Evolutionary conservation across 2,113 vertebrate species (phyloP).

Genomic region (Antechinus stuartii): DNA sequence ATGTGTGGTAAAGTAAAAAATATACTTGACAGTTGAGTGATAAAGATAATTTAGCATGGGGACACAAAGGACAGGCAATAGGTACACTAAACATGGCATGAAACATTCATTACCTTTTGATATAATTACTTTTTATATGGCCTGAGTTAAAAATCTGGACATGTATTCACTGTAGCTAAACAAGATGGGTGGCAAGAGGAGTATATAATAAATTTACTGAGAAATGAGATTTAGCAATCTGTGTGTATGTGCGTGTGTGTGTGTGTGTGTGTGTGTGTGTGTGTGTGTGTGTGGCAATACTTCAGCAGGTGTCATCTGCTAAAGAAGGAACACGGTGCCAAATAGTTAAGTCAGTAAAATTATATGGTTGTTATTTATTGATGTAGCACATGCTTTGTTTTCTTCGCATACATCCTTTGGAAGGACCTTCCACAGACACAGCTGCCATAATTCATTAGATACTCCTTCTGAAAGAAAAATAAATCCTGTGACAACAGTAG

Average conservation of each 20-base stretch:
- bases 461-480: background rate
- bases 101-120: background rate
- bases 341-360: background rate
- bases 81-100: background rate
- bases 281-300: background rate
- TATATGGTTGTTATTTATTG: background rate
- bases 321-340: background rate
- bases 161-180: background rate
- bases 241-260: background rate
- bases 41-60: background rate
- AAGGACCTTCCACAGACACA: background rate
- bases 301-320: background rate
- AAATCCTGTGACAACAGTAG: background rate
- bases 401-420: background rate
- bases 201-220: background rate
- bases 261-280: background rate
- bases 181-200: background rate
- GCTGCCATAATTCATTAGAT: background rate
- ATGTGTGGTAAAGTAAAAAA: background rate
- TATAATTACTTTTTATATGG: background rate
- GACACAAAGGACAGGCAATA: background rate
- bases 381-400: background rate
- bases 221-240: background rate
- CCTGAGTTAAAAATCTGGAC: background rate
- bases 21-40: background rate